These are phyloP conservation scores for Meleagris gallopavo DNA, from an alignment of 2,113 vertebrate species.

Conservation along the genomic window DNA sequence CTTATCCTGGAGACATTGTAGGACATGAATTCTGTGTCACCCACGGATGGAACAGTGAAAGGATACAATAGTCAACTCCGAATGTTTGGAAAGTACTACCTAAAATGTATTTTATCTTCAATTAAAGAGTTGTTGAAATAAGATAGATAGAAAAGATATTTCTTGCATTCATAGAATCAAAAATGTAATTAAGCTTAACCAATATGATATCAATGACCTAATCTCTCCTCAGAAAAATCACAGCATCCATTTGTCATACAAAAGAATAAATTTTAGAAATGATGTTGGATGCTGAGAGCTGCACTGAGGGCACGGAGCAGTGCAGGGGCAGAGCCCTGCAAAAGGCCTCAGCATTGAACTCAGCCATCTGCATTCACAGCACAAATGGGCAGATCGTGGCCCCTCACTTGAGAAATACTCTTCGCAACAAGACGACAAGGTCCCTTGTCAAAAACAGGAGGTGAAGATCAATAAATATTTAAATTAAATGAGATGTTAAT, in stretches of 20 bases:
- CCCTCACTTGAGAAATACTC: not conserved
- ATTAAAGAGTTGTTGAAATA: slow-evolving; percentile 40
- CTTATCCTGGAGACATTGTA: not conserved
- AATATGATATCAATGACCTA: not conserved
- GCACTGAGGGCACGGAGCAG: not conserved
- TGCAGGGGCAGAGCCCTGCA: not conserved
- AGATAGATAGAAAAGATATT: slow-evolving; percentile 14
- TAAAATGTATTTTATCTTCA: not conserved
- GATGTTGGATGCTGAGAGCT: fast-evolving
- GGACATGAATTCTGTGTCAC: not conserved
- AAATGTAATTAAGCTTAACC: slow-evolving; percentile 34
- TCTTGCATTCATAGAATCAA: slow-evolving; percentile 36
- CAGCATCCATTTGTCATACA: not conserved
- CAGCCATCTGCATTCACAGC: not conserved
- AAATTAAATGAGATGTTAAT: slow-evolving; percentile 3
- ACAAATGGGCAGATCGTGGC: not conserved
- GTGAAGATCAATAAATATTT: slow-evolving; percentile 22
- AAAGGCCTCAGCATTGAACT: not conserved
- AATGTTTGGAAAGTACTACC: not conserved
- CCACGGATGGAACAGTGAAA: not conserved
- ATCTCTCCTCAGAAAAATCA: not conserved
- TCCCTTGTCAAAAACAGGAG: fast-evolving
- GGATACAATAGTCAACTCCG: not conserved
- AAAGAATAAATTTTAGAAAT: not conserved
- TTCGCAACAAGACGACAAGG: not conserved